phyloP scores from a whole-genome alignment of 2,888 invertebrate genomes.

The Lathronympha strigana region DNA sequence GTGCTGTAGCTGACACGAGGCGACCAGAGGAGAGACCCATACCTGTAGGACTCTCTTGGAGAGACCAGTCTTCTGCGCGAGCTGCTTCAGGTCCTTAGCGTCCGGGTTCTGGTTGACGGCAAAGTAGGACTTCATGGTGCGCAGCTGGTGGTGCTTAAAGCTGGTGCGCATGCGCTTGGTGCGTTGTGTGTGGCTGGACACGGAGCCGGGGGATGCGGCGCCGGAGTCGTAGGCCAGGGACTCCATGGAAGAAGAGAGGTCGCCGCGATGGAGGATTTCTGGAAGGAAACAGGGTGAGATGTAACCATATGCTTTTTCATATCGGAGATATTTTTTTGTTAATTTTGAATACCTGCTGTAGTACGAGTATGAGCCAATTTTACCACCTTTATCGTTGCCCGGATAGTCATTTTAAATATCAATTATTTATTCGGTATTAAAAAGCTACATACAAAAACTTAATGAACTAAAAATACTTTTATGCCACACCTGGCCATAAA shows the following conservation, averaged over 20 bases:
- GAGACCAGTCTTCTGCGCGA: slow-evolving; percentile 99
- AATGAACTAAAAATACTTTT: too few species aligned
- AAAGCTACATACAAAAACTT: too few species aligned
- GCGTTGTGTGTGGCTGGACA: slow-evolving; percentile 83
- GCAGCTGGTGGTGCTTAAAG: slow-evolving; percentile 99
- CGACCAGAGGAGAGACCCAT: slow-evolving; percentile 40
- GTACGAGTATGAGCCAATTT: too few species aligned
- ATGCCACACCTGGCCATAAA: too few species aligned
- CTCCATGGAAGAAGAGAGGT: slow-evolving; percentile 90
- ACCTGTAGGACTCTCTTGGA: slow-evolving; percentile 99
- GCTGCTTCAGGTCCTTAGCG: slow-evolving; percentile 98
- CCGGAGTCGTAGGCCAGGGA: slow-evolving; percentile 90
- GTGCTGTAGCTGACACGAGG: slow-evolving; percentile 68
- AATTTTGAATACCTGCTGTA: too few species aligned
- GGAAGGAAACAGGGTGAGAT: slow-evolving; percentile 55
- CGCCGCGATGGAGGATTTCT: slow-evolving; percentile 90
- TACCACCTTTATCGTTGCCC: too few species aligned
- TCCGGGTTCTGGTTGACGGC: slow-evolving; percentile 99
- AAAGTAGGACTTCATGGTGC: slow-evolving; percentile 99
- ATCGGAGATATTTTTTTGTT: too few species aligned
- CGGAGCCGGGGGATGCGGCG: slow-evolving; percentile 88
- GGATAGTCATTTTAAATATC: too few species aligned
- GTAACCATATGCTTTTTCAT: too few species aligned
- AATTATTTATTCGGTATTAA: too few species aligned
- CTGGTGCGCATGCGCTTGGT: slow-evolving; percentile 99